Conservation (phyloP, 2,797 vertebrate genomes). For the Hozukius guyotensis region DNA sequence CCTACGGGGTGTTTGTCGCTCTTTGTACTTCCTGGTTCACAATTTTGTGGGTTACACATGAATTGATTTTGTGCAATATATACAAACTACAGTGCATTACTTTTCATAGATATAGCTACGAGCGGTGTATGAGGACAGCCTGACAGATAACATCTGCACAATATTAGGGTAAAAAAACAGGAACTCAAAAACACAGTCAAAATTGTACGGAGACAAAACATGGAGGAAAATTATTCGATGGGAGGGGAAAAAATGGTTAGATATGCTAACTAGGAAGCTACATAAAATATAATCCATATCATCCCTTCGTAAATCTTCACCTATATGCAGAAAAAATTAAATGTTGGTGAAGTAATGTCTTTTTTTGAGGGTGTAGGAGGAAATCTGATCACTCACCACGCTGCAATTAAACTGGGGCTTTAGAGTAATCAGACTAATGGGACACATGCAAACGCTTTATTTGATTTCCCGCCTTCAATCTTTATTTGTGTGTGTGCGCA, state of each 20-base stretch:
- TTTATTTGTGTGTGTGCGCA: background rate
- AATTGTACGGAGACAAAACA: background rate
- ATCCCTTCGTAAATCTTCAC: background rate
- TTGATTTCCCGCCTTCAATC: background rate
- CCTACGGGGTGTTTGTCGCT: no score
- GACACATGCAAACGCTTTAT: background rate
- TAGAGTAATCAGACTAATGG: background rate
- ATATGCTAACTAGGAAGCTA: background rate
- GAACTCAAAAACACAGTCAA: background rate
- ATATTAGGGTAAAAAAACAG: background rate
- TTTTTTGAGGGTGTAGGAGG: background rate
- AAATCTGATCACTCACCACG: background rate
- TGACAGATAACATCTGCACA: no score
- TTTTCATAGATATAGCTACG: no score
- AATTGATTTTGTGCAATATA: no score
- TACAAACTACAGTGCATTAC: no score
- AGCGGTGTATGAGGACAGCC: no score
- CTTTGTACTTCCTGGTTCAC: no score
- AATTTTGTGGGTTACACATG: rapidly evolving
- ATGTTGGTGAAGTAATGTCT: background rate
- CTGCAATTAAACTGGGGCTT: background rate
- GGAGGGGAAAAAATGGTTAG: background rate
- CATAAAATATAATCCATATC: background rate
- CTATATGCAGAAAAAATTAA: background rate
- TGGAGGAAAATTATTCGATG: background rate